Conservation (phyloP, 2,113 vertebrate species). For the Laticauda laticaudata region DNA sequence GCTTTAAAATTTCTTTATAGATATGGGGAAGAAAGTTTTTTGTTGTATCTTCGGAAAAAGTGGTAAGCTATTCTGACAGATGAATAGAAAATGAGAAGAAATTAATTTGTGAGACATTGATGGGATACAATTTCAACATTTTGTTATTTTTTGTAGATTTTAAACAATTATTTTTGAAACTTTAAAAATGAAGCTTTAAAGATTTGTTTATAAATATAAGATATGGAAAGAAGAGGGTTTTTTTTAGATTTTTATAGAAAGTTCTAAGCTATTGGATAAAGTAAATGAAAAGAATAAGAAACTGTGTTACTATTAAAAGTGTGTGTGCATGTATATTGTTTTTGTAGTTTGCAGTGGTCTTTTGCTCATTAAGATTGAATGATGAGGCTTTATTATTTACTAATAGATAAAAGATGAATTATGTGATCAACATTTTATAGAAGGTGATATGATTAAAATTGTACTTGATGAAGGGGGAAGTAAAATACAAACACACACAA, state of each 20-base stretch:
- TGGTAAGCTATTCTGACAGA: no score
- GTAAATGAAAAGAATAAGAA: background rate
- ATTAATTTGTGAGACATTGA: background rate
- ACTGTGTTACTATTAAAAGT: background rate
- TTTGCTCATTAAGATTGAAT: background rate
- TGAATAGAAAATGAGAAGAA: no score
- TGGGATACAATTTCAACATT: background rate
- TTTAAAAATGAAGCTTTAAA: background rate
- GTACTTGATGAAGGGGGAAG: background rate
- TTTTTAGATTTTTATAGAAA: background rate
- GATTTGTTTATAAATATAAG: background rate
- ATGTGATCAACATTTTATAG: background rate
- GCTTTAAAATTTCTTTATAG: background rate
- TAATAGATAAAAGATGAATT: background rate
- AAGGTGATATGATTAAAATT: background rate
- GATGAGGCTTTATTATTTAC: background rate
- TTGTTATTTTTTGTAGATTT: background rate
- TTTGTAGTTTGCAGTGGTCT: background rate
- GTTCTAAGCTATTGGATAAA: background rate
- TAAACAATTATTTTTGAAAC: background rate
- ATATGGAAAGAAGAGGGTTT: no score
- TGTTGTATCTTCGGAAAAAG: no score
- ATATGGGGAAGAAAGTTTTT: no score
- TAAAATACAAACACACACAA: background rate
- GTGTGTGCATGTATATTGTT: background rate